Base-by-base conservation (phyloP, 1,140 invertebrate species). In the Cheumatopsyche charites region DNA sequence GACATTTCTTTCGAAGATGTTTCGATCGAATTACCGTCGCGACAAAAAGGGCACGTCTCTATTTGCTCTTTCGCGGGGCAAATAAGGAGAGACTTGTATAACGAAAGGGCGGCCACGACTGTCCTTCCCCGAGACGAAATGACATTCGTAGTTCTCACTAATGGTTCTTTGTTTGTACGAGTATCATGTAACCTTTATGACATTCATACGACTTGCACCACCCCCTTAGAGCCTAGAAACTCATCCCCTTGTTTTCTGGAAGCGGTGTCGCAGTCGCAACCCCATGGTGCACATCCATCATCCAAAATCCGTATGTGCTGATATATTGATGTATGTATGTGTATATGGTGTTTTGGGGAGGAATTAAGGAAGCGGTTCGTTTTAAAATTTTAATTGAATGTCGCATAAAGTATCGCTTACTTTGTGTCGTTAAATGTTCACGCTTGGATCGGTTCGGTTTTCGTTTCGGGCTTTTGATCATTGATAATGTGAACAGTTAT, bases 141-240 rank as follows among this genome's bases (percentile, higher is more conserved):
- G 71, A 73, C 71, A 75, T 70, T 75, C 68, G 71, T 67, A 72
- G 70, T 47, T 70, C 58, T 41, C 71, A 70, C 74, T 75, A 75
- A 75, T 75, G 74, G 71, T 68, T 73, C 67, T 67, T 72, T 75
- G 74, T 75, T 75, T 73, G 71, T 68, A 45, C 42, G 62, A 52
- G 74, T 75, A 75, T 75, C 74, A 45, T 36, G 70, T 75, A 71
- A 75, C 74, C 67, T 75, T 73, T 75, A 71, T 62, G 52, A 62
- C 58, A 70, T 70, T 70, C 58, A 70, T 70, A 70, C 58, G 68
- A 43, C 58, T 25, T 61, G 11, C 15, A 21, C 21, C 15, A 25
- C 23, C 55, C 23, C 4, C 19, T 11, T 47, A 47, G 13, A 13
- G 43, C 12, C 13, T 25, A 25, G 23, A 36, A 36, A 23, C 25